phyloP scores from a whole-genome alignment of 2,113 vertebrate species.

The Pelecanoides urinatrix region DNA sequence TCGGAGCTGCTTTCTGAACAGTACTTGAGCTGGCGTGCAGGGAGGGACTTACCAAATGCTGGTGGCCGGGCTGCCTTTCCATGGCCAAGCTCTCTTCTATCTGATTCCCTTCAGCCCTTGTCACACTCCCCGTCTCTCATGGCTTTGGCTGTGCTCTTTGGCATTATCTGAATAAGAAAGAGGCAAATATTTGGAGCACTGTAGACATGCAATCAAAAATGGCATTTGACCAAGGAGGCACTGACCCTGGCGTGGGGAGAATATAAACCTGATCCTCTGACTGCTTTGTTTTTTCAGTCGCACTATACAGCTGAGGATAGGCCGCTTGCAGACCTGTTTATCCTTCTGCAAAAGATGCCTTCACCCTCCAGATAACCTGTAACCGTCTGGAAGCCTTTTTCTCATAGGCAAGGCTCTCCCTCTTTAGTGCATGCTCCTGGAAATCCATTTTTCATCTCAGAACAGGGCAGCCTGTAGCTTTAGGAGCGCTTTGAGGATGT shows the following conservation, averaged over 20 bases:
- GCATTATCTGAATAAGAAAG: slow-evolving; percentile 48
- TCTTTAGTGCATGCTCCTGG: neutral
- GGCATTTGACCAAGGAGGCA: neutral
- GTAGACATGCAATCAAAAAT: neutral
- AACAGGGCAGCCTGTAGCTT: neutral
- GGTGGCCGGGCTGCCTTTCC: neutral
- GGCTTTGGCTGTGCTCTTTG: slow-evolving; percentile 8
- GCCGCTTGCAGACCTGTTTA: neutral
- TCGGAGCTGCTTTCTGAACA: slow-evolving; percentile 6
- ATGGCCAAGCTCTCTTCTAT: neutral
- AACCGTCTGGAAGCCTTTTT: neutral
- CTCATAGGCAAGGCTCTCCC: neutral
- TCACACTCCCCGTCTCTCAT: neutral
- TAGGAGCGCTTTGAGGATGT: neutral
- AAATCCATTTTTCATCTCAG: neutral
- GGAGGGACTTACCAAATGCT: neutral
- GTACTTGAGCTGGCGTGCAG: neutral
- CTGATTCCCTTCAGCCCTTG: slow-evolving; percentile 39
- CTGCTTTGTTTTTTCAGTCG: neutral
- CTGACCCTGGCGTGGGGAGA: neutral
- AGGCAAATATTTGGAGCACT: neutral
- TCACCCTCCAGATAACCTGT: neutral
- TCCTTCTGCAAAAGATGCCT: neutral
- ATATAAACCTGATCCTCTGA: neutral
- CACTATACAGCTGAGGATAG: neutral